Conservation (phyloP, 2,888 invertebrate species). For the Platycheirus albimanus region DNA sequence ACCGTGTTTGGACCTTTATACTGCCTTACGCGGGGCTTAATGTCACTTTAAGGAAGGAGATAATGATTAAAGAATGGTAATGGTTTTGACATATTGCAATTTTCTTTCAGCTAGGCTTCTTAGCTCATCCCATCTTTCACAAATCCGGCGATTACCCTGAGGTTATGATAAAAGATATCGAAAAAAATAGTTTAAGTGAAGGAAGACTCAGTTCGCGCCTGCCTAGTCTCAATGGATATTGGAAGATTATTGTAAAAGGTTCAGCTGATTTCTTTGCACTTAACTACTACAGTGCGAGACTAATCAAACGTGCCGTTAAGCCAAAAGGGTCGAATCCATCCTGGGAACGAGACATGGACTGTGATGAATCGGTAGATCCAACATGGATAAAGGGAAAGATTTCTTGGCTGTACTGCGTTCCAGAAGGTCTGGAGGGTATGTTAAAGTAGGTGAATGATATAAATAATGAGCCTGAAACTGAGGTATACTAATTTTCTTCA, state of each 20-base stretch:
- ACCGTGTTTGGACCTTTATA: no score
- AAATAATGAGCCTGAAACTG: not conserved
- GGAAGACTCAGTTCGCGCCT: conserved; percentile 78
- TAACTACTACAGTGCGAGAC: conserved; percentile 78
- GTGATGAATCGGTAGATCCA: conserved; percentile 75
- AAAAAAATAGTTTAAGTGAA: conserved; percentile 78
- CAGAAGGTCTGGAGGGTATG: conserved; percentile 23
- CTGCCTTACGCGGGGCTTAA: no score
- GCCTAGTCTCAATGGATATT: conserved; percentile 70
- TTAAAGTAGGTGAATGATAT: conserved; percentile 17
- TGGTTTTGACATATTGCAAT: no score
- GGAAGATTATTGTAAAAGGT: conserved; percentile 75
- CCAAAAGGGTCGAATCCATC: conserved; percentile 82
- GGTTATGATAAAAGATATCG: conserved; percentile 78
- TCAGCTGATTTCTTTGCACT: conserved; percentile 79
- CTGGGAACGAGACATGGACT: conserved; percentile 83
- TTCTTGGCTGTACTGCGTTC: conserved; percentile 16
- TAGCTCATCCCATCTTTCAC: conserved; percentile 79
- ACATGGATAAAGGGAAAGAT: conserved; percentile 77
- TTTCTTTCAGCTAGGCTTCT: conserved; percentile 80
- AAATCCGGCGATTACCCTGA: conserved; percentile 79
- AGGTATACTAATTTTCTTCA: no score
- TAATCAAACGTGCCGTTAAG: conserved; percentile 73
- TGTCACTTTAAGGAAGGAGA: no score
- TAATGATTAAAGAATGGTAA: no score